A percentile compares a stretch with the other conserved stretches of the same genome.
Conservation (phyloP, 2,797 vertebrate genomes). For the Babyrousa celebensis region DNA sequence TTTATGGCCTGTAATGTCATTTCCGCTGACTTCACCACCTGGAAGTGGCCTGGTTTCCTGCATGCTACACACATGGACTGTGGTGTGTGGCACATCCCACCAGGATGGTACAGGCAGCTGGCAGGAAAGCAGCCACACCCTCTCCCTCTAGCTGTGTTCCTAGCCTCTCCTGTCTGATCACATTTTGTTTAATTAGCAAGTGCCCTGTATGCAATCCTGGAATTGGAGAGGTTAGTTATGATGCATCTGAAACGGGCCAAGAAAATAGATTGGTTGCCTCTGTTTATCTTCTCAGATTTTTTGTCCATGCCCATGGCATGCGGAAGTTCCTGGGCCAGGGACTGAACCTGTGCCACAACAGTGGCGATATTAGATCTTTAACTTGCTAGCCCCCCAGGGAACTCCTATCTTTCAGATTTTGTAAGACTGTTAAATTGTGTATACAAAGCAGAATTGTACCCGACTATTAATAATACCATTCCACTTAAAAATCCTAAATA, state of each 20-base stretch:
- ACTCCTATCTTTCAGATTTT: background rate
- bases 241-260: slow-evolving; percentile 1
- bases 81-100: background rate
- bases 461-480: background rate
- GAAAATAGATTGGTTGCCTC: background rate
- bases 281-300: background rate
- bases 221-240: background rate
- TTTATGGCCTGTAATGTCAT: background rate
- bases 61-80: no score
- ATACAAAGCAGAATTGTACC: background rate
- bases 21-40: background rate
- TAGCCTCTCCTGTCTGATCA: background rate
- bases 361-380: no score
- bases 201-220: background rate
- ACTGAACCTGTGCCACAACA: no score
- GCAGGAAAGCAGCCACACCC: no score
- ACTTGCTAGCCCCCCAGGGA: no score
- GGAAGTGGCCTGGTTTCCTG: background rate
- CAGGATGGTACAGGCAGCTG: background rate
- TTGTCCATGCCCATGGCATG: no score
- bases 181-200: background rate
- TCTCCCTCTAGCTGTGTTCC: background rate
- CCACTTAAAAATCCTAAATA: background rate
- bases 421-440: background rate
- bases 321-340: no score